Conservation (phyloP, 2,888 invertebrate genomes). For the Exephanes ischioxanthus region DNA sequence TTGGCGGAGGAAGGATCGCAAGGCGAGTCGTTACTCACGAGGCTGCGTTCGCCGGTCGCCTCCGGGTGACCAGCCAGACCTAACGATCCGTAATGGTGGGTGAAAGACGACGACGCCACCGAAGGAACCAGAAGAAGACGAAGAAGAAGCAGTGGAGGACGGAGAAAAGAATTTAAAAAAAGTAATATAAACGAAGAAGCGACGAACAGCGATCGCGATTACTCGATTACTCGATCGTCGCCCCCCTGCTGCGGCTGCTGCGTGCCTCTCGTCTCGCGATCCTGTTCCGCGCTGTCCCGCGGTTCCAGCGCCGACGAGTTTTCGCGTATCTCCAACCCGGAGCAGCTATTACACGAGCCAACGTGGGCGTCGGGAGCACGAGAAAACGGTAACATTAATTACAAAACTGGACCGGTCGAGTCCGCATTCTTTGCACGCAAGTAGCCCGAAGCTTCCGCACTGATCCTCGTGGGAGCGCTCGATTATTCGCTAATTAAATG, state of each 20-base stretch:
- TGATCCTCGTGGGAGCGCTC: constrained; percentile 26
- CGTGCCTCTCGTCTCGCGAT: constrained; percentile 16
- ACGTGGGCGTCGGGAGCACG: constrained; percentile 58
- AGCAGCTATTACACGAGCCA: constrained; percentile 52
- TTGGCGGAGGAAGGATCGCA: constrained; percentile 25
- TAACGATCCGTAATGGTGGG: constrained; percentile 64
- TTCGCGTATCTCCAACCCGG: constrained; percentile 49
- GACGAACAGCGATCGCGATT: constrained; percentile 52
- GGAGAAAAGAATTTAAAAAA: constrained; percentile 5
- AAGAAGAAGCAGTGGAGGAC: constrained; percentile 4
- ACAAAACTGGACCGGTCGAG: constrained; percentile 57
- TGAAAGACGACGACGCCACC: constrained; percentile 52
- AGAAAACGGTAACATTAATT: constrained; percentile 61
- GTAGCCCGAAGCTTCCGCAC: not conserved
- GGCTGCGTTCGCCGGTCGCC: constrained; percentile 51
- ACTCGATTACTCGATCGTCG: constrained; percentile 57
- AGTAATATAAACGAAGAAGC: constrained; percentile 44
- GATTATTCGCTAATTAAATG: constrained; percentile 45
- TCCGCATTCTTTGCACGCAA: constrained; percentile 48
- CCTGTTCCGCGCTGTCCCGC: constrained; percentile 28
- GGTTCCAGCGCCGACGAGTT: constrained; percentile 34
- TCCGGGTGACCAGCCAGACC: constrained; percentile 62
- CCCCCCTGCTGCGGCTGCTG: constrained; percentile 17
- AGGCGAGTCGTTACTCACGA: constrained; percentile 51
- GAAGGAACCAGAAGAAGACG: constrained; percentile 14